Percentiles rank a stretch among this genome's conserved stretches.
Conservation (phyloP, 2,888 invertebrate genomes). For the Myathropa florea region DNA sequence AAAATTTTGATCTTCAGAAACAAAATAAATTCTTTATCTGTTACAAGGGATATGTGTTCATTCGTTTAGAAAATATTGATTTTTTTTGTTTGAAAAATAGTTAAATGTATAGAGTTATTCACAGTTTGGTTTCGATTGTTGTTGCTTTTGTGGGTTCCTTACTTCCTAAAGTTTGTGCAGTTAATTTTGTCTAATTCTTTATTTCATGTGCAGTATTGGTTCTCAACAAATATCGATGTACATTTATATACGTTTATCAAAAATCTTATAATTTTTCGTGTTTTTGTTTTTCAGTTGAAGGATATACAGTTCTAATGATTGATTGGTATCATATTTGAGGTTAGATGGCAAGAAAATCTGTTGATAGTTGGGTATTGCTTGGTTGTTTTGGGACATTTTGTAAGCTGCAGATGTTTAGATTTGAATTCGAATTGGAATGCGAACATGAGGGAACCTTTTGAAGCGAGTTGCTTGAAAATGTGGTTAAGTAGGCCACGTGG, state of each 20-base stretch:
- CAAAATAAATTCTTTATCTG: background rate
- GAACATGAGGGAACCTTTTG: too few species aligned
- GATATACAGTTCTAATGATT: constrained; percentile 5
- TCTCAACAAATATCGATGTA: constrained; percentile 23
- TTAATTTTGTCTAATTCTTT: constrained; percentile 14
- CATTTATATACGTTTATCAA: constrained; percentile 21
- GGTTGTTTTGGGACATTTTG: background rate
- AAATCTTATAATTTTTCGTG: background rate
- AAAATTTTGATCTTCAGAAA: background rate
- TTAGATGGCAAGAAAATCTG: background rate
- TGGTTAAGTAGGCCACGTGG: too few species aligned
- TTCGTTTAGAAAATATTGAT: background rate
- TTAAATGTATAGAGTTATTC: background rate
- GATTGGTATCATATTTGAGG: constrained; percentile 20
- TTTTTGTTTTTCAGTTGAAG: constrained; percentile 6
- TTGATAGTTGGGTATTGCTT: background rate
- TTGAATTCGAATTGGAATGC: background rate
- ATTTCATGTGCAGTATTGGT: constrained; percentile 50
- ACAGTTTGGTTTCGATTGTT: constrained; percentile 52
- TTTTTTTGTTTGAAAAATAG: background rate
- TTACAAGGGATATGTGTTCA: constrained; percentile 19
- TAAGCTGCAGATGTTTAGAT: background rate
- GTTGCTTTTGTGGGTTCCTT: constrained; percentile 31
- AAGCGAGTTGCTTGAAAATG: too few species aligned
- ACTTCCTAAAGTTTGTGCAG: constrained; percentile 42